A percentile compares a stretch with the other conserved stretches of the same genome.
Conservation (phyloP, 2,888 invertebrate genomes). For the Campoplex nolae region DNA sequence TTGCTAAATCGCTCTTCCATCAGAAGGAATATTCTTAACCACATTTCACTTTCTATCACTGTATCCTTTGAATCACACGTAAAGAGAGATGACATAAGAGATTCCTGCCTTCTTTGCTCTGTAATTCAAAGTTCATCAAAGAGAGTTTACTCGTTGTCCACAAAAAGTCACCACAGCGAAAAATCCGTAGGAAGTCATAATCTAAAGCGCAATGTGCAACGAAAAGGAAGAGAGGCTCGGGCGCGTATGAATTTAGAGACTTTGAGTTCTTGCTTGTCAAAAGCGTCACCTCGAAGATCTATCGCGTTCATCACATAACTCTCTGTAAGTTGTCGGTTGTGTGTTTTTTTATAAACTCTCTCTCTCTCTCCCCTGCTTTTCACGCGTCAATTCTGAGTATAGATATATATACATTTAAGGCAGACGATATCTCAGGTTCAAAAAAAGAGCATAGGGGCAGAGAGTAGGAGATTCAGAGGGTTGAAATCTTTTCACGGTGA, state of each 20-base stretch:
- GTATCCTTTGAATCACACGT: background rate
- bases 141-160: background rate
- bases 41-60: too few species aligned
- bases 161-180: background rate
- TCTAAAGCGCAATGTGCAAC: slow-evolving; percentile 28
- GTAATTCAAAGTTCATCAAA: background rate
- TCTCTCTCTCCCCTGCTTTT: slow-evolving; percentile 20
- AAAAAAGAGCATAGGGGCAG: slow-evolving; percentile 4
- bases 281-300: slow-evolving; percentile 41
- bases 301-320: slow-evolving; percentile 25
- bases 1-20: background rate
- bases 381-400: background rate
- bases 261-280: slow-evolving; percentile 61
- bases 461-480: slow-evolving; percentile 24
- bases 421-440: slow-evolving; percentile 36
- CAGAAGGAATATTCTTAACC: background rate
- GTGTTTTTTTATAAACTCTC: slow-evolving; percentile 3
- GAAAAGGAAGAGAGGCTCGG: slow-evolving; percentile 6
- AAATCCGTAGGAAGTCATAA: slow-evolving; percentile 38
- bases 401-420: slow-evolving; percentile 42
- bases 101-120: background rate
- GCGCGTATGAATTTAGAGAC: slow-evolving; percentile 40
- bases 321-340: slow-evolving; percentile 15
- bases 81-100: background rate
- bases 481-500: slow-evolving; percentile 66